Evolutionary conservation across 2,113 vertebrate species (phyloP).

Genomic region (Toxotes chatareus): DNA sequence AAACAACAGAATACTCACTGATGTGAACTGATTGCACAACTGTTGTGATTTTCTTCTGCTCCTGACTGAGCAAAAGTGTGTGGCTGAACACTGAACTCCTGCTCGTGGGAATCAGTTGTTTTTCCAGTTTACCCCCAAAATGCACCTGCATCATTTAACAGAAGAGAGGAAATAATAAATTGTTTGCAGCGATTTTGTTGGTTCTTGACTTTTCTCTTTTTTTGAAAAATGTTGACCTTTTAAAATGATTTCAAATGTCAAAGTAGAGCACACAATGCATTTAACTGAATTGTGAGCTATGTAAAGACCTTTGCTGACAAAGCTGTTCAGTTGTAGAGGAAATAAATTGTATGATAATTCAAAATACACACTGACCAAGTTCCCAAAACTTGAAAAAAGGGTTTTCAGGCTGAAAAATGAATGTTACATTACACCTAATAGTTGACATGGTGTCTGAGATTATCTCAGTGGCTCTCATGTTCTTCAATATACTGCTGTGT

Average conservation of each 20-base stretch:
- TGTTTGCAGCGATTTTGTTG: neutral
- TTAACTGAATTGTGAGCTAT: neutral
- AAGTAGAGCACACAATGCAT: neutral
- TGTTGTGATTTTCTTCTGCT: constrained; percentile 35
- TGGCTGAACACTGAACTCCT: constrained; percentile 13
- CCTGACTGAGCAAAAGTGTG: neutral
- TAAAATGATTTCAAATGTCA: neutral
- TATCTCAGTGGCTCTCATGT: constrained; percentile 1
- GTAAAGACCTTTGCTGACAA: neutral
- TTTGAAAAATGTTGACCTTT: neutral
- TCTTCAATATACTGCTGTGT: neutral
- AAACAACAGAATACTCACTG: constrained; percentile 30
- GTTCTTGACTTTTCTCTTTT: neutral
- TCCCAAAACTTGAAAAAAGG: neutral
- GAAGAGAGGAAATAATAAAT: constrained; percentile 16
- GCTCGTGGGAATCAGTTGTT: constrained; percentile 10
- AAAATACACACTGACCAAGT: neutral
- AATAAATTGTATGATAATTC: neutral
- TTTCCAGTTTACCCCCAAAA: neutral
- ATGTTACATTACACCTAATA: neutral
- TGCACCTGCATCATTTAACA: constrained; percentile 28
- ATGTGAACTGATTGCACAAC: constrained; percentile 45
- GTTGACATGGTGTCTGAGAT: neutral
- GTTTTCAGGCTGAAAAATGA: neutral
- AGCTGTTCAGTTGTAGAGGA: neutral